Evolutionary conservation across 2,797 vertebrate genomes (phyloP), one percentile per base, ranked within the genome.

Genomic region (Bryconaethiops microstoma): DNA sequence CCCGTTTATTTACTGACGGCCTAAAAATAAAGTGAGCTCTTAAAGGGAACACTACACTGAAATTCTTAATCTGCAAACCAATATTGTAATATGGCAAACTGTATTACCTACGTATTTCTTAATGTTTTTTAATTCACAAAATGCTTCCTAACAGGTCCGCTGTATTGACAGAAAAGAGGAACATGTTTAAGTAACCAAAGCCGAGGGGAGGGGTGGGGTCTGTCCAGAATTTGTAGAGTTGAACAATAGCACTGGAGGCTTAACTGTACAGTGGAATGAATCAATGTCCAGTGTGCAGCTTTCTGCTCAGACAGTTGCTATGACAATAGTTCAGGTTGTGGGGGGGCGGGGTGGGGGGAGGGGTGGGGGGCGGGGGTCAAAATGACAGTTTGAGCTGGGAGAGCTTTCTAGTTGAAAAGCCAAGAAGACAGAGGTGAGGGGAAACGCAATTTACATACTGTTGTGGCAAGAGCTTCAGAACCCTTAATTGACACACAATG

Each of bases 401-500:
- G 35, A n/a, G 64, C 64, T 67, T 69, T 69, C 12, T 69, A 50
- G 40, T 69, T 69, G 5, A 69, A 69, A 69, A 50, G 67, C 9
- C 42, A 69, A 69, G 12, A 69, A 69, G 50, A 69, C 35, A 50
- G 42, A 69, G 67, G 42, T 48, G 12, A 50, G 67, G 42, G 42
- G 67, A 69, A 74, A 54, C 65, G 25, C 63, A 55, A 79, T 76
- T 70, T 60, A 57, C 70, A 77, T 82, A 72, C 59, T 59, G 21
- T 42, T 42, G 64, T 40, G 39, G 17, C 35, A 10, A 69, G 45
- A n/a, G 67, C 67, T 25, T 69, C 64, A 73, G 78, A 79, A 79
- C 72, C 12, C 2, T 35, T 39, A 69, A 69, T 69, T 39, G 57
- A 70, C 54, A 50, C 59, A 78, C 78, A 86, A 87, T 76, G 65